Evolutionary conservation across 35 echinoderm and acorn worm genomes (phyloP).

Genomic region (Apostichopus japonicus): DNA sequence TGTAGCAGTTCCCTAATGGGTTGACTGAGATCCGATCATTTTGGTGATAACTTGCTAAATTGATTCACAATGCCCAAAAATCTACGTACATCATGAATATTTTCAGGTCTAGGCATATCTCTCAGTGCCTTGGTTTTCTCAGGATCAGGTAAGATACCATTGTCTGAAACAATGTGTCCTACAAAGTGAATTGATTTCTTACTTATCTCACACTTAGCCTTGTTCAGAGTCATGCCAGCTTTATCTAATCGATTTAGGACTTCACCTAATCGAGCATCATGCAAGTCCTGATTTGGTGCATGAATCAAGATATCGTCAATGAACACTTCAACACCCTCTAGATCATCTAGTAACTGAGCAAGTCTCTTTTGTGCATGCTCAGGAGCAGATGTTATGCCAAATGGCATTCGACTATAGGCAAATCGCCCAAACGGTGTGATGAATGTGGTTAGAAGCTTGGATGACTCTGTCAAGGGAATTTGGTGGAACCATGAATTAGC

Average conservation of each 20-base stretch:
- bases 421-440: slow-evolving; percentile 72
- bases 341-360: slow-evolving; percentile 56
- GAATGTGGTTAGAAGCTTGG: slow-evolving; percentile 63
- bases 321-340: slow-evolving; percentile 59
- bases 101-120: slow-evolving; percentile 35
- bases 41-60: slow-evolving; percentile 57
- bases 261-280: slow-evolving; percentile 51
- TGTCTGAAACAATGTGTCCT: slow-evolving; percentile 60
- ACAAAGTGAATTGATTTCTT: slow-evolving; percentile 46
- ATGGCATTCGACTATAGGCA: slow-evolving; percentile 36
- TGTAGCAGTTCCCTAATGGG: slow-evolving; percentile 60
- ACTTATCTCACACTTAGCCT: slow-evolving; percentile 69
- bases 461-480: slow-evolving; percentile 49
- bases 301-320: slow-evolving; percentile 63
- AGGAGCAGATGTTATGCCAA: slow-evolving; percentile 65
- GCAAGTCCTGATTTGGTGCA: slow-evolving; percentile 51
- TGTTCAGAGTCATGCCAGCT: slow-evolving; percentile 66
- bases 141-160: slow-evolving; percentile 60
- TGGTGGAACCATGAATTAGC: slow-evolving; percentile 77
- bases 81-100: slow-evolving; percentile 53
- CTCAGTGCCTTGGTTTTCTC: slow-evolving; percentile 51
- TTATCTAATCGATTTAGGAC: slow-evolving; percentile 49
- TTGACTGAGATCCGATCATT: slow-evolving; percentile 34
- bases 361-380: slow-evolving; percentile 61
- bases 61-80: slow-evolving; percentile 65